These are phyloP conservation scores for Todiramphus saurophagus DNA, from an alignment of 2,113 vertebrate genomes.

Conservation along the genomic window DNA sequence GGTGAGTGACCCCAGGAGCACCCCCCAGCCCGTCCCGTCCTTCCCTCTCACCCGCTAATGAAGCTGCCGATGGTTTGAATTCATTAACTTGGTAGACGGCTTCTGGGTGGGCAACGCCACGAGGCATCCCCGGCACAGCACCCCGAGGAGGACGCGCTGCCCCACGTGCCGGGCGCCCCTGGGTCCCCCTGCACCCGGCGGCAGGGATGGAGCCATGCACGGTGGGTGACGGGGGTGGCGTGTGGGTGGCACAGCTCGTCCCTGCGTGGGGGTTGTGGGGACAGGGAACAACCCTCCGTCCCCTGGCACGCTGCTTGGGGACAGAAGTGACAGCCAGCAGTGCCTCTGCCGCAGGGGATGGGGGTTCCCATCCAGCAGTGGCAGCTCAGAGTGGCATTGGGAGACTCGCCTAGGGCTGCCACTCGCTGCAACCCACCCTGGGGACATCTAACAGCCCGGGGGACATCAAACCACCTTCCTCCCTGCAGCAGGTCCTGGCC, in stretches of 20 bases:
- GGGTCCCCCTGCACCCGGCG: rapidly evolving
- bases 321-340: background rate
- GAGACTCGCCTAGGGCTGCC: background rate
- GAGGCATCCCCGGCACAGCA: background rate
- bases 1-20: background rate
- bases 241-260: background rate
- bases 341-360: rapidly evolving
- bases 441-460: rapidly evolving
- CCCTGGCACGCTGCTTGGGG: background rate
- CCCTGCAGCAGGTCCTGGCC: background rate
- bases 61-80: background rate
- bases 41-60: rapidly evolving
- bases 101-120: background rate
- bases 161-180: conserved; percentile 40
- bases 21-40: no score
- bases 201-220: background rate
- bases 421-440: rapidly evolving
- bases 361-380: background rate
- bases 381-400: background rate
- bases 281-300: background rate
- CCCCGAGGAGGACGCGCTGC: conserved; percentile 29
- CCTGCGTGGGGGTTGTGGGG: rapidly evolving
- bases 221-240: conserved; percentile 62
- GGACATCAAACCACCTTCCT: background rate
- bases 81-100: background rate